Evolutionary conservation across 2,888 invertebrate genomes (phyloP), one percentile per base, ranked within the genome.

Genomic region (Liposcelis brunnea): DNA sequence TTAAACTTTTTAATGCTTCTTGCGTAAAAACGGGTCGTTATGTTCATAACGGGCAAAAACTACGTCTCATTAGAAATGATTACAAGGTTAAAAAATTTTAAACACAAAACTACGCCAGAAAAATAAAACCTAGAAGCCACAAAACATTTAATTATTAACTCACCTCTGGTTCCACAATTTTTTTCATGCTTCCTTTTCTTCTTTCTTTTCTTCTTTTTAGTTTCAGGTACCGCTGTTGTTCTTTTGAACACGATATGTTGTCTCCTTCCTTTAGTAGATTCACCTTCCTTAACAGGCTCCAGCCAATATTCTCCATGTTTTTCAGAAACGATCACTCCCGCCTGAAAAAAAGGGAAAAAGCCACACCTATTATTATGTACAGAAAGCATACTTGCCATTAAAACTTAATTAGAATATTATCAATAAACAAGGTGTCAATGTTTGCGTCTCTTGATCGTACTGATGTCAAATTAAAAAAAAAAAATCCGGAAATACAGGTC

Each of bases 101-200:
- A n/a, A n/a, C n/a, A n/a, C n/a, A n/a, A n/a, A n/a, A n/a, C n/a
- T n/a, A n/a, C n/a, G n/a, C n/a, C n/a, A n/a, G n/a, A n/a, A n/a
- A n/a, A n/a, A n/a, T n/a, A n/a, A n/a, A n/a, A n/a, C n/a, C n/a
- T n/a, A n/a, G n/a, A n/a, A n/a, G n/a, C n/a, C 26, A 8, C 5
- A 26, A 26, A 8, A 26, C 26, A 26, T 6, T 26, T 11, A 32
- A 32, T 6, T 35, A 6, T 35, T 10, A 49, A 54, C 61, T 60
- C 53, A 62, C 62, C 61, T 47, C 60, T 59, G 47, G 62, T 62
- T 50, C 61, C 61, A 52, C 62, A 62, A 51, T 61, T 62, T 56
- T 66, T 67, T 58, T 65, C 64, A 54, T 64, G 65, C 58, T 63
- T 64, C 59, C 59, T 66, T 56, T 51, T 55, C 58, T 60, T 66